phyloP scores from a whole-genome alignment of 2,888 invertebrate species.

The Amblyjoppa fuscipennis region DNA sequence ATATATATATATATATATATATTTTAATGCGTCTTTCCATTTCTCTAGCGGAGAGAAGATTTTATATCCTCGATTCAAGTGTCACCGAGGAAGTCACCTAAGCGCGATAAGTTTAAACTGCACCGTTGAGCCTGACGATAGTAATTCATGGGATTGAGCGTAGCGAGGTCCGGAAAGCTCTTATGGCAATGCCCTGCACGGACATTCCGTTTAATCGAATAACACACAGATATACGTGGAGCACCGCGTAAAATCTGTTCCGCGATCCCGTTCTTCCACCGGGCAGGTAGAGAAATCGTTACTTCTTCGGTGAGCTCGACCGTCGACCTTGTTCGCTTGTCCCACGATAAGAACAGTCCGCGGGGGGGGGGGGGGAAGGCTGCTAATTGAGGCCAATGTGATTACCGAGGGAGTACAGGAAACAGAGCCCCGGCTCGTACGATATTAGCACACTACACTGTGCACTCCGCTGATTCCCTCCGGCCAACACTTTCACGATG shows the following conservation, averaged over 20 bases:
- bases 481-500: slow-evolving; percentile 25
- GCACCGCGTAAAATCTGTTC: not conserved
- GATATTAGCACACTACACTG: slow-evolving; percentile 52
- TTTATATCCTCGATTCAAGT: not conserved
- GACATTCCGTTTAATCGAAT: not conserved
- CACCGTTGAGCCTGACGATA: slow-evolving; percentile 10
- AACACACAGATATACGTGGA: not conserved
- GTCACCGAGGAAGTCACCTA: not conserved
- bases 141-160: slow-evolving; percentile 6
- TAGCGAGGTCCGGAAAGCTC: not conserved
- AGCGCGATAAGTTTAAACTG: slow-evolving; percentile 9
- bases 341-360: slow-evolving; percentile 64
- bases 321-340: slow-evolving; percentile 63
- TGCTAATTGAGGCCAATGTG: slow-evolving; percentile 71
- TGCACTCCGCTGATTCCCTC: slow-evolving; percentile 6
- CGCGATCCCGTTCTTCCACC: not conserved
- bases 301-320: slow-evolving; percentile 7
- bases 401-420: slow-evolving; percentile 67
- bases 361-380: slow-evolving; percentile 36
- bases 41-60: too few relatives aligned
- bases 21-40: too few relatives aligned
- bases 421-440: slow-evolving; percentile 61
- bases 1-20: too few relatives aligned
- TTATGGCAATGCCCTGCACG: not conserved
- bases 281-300: slow-evolving; percentile 33